Base-by-base conservation (phyloP, 2,113 vertebrate genomes). In the Anthoscopus minutus region DNA sequence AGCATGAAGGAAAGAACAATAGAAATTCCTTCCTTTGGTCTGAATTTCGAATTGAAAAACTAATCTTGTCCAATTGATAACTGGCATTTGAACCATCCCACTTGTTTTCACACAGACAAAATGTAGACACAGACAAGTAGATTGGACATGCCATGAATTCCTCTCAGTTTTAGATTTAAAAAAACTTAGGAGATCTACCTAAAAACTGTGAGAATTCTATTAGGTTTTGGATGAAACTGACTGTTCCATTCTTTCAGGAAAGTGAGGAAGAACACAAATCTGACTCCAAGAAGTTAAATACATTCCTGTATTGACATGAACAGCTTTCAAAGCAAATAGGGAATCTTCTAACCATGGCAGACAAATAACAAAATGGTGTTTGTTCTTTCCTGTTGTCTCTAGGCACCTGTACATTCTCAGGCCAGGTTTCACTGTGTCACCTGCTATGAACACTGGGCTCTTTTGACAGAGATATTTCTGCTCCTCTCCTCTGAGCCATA, bases 1-100 rank as follows among this genome's bases (percentile, higher is more conserved):
- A 97, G 76, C 77, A 66, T n/a, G 69, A 51, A 27, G 93, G 33
- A 15, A 42, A 61, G 74, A 97, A 87, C 66, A 80, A 80, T 28
- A 67, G 5, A 51, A 2, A 2, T 84, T 58, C 85, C 40, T 91
- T 83, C 44, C 65, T 51, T 93, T 79, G 24, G 20, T 47, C 69
- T 94, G 66, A 70, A 79, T 60, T 27, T 5, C 9, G 74, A 92
- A 94, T 69, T 53, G 40, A 87, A 81, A 44, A 80, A 67, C 15
- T 5, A 28, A 66, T 73, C 12, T 35, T 85, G 31, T 58, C 71
- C 81, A 50, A 27, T 31, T 67, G 57, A 28, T 57, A 71, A 50
- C 15, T 4, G 2, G 57, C 12, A 70, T 72, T 73, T 74, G 47
- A 64, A 84, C 56, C 33, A 80, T 28, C 35, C 31, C 44, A 24